Conservation (phyloP, 2,113 vertebrate species). For the Orthonyx spaldingii region DNA sequence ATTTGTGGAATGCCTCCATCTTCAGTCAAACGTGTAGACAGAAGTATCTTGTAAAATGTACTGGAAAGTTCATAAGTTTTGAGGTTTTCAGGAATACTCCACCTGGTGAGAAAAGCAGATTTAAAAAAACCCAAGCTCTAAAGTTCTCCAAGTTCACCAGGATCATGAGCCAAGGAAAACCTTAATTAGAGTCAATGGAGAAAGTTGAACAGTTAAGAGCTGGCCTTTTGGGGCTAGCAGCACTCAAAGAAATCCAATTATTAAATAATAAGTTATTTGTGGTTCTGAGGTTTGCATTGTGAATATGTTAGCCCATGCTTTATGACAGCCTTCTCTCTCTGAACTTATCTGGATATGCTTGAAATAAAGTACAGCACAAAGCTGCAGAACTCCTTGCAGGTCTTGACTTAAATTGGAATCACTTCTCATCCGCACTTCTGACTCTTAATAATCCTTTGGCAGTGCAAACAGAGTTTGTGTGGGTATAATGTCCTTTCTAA, state of each 20-base stretch:
- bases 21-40: slow-evolving; percentile 56
- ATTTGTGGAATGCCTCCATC: slow-evolving; percentile 74
- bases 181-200: slow-evolving; percentile 45
- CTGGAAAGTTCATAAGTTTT: slow-evolving; percentile 63
- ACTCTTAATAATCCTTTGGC: not conserved
- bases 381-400: not conserved
- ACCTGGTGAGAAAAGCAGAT: slow-evolving; percentile 60
- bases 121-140: not conserved
- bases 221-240: slow-evolving; percentile 2
- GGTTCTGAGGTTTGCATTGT: not conserved
- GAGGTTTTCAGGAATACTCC: slow-evolving; percentile 41
- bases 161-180: slow-evolving; percentile 41
- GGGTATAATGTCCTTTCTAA: not conserved
- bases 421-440: not conserved
- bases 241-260: slow-evolving; percentile 1
- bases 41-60: slow-evolving; percentile 52
- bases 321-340: not conserved
- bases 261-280: slow-evolving; percentile 32
- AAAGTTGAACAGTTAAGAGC: slow-evolving; percentile 41
- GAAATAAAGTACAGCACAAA: not conserved
- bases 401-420: not conserved
- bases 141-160: slow-evolving; percentile 33
- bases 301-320: not conserved
- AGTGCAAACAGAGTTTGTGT: not conserved
- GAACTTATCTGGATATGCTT: not conserved